phyloP scores from a whole-genome alignment of 2,113 vertebrate species.

The Phrynocephalus versicolor region DNA sequence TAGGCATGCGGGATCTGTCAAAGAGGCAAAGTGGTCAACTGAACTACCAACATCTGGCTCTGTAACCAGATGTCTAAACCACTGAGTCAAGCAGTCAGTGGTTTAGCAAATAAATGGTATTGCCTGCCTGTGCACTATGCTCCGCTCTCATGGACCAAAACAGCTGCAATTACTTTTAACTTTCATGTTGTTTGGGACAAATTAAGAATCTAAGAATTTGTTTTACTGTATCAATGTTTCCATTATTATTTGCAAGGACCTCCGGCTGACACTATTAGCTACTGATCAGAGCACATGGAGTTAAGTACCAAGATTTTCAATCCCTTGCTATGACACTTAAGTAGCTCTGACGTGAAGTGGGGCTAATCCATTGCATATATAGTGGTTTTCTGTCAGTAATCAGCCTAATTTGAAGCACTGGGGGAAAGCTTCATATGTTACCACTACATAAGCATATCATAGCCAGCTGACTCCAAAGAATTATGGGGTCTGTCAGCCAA shows the following conservation, averaged over 20 bases:
- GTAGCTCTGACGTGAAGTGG: background rate
- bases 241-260: background rate
- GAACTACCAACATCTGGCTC: too few relatives aligned
- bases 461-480: background rate
- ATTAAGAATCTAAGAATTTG: background rate
- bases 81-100: too few relatives aligned
- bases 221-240: background rate
- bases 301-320: background rate
- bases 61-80: too few relatives aligned
- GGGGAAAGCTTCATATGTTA: background rate
- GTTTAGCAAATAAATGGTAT: too few relatives aligned
- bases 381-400: background rate
- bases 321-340: background rate
- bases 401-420: conserved; percentile 8
- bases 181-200: too few relatives aligned
- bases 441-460: background rate
- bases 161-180: too few relatives aligned
- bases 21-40: too few relatives aligned
- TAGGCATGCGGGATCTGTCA: too few relatives aligned
- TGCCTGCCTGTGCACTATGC: too few relatives aligned
- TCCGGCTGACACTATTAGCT: background rate
- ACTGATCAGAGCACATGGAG: background rate
- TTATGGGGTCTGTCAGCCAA: background rate
- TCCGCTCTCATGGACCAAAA: too few relatives aligned
- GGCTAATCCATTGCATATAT: background rate